phyloP scores from a whole-genome alignment of 2,888 invertebrate species.

The Drosophila limbata region DNA sequence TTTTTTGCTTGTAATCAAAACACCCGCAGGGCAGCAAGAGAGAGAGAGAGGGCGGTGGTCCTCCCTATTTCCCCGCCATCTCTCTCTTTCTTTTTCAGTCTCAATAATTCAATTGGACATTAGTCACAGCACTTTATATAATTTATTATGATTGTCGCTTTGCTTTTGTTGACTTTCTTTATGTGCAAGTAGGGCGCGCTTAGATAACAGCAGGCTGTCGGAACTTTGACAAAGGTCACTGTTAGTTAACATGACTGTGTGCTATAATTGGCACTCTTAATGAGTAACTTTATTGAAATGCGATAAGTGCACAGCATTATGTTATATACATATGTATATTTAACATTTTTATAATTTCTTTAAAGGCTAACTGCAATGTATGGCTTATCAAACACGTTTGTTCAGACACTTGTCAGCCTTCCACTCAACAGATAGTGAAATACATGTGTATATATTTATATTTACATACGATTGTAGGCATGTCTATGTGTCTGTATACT shows the following conservation, averaged over 20 bases:
- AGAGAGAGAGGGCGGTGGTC: not conserved
- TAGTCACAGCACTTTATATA: slow-evolving; percentile 62
- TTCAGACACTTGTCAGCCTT: slow-evolving; percentile 55
- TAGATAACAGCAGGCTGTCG: slow-evolving; percentile 50
- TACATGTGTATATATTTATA: slow-evolving; percentile 7
- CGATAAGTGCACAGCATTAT: not conserved
- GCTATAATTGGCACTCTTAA: slow-evolving; percentile 27
- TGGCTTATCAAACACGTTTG: slow-evolving; percentile 35
- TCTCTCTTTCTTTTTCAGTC: slow-evolving; percentile 12
- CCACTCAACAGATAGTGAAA: slow-evolving; percentile 32
- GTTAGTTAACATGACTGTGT: slow-evolving; percentile 27
- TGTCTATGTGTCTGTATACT: slow-evolving; percentile 5
- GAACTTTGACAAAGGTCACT: slow-evolving; percentile 29
- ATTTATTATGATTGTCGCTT: slow-evolving; percentile 28
- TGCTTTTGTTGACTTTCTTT: slow-evolving; percentile 43
- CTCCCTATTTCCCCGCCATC: not conserved
- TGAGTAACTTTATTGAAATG: slow-evolving; percentile 9
- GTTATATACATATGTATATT: not conserved
- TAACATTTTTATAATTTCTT: slow-evolving; percentile 21
- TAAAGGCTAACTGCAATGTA: slow-evolving; percentile 4
- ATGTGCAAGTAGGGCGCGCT: slow-evolving; percentile 37
- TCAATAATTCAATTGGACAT: slow-evolving; percentile 56
- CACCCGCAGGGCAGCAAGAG: slow-evolving; percentile 8
- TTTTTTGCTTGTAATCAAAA: slow-evolving; percentile 34
- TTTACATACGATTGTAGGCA: slow-evolving; percentile 1